Conservation (phyloP, 1,140 invertebrate genomes). For the Calliopsis andreniformis region DNA sequence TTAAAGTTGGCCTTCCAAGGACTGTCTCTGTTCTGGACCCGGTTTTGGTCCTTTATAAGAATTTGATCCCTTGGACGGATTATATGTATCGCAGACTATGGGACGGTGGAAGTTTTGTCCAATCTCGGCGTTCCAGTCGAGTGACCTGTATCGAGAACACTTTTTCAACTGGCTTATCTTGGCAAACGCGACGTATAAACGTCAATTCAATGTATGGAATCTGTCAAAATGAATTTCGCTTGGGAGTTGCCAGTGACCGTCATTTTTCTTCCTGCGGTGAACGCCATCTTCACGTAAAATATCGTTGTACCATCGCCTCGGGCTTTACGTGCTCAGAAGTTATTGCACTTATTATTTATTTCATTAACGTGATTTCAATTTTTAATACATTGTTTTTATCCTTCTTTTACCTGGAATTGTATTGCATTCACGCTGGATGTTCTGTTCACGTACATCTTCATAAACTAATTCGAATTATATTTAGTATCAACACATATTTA, state of each 20-base stretch:
- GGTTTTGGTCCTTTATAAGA: conserved; percentile 69
- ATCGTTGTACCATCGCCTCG: conserved; percentile 79
- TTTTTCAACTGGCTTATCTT: conserved; percentile 69
- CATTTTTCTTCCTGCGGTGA: conserved; percentile 80
- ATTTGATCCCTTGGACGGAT: conserved; percentile 71
- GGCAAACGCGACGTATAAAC: conserved; percentile 77
- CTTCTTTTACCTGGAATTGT: too few species aligned
- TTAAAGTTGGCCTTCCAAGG: conserved; percentile 30
- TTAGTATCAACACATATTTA: too few species aligned
- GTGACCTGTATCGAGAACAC: conserved; percentile 19
- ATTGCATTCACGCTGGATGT: too few species aligned
- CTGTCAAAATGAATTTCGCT: conserved; percentile 81
- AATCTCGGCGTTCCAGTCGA: background rate
- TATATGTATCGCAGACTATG: conserved; percentile 63
- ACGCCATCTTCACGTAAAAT: conserved; percentile 80
- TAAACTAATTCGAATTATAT: too few species aligned
- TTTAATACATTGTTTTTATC: too few species aligned
- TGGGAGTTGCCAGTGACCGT: conserved; percentile 73
- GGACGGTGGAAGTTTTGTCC: conserved; percentile 66
- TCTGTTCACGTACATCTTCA: too few species aligned
- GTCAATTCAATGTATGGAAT: conserved; percentile 82
- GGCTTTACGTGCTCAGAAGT: conserved; percentile 50
- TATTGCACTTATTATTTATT: too few species aligned
- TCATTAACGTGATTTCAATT: too few species aligned
- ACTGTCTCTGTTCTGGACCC: conserved; percentile 49